phyloP scores from a whole-genome alignment of 1,140 invertebrate genomes.

The Diorhabda sublineata region DNA sequence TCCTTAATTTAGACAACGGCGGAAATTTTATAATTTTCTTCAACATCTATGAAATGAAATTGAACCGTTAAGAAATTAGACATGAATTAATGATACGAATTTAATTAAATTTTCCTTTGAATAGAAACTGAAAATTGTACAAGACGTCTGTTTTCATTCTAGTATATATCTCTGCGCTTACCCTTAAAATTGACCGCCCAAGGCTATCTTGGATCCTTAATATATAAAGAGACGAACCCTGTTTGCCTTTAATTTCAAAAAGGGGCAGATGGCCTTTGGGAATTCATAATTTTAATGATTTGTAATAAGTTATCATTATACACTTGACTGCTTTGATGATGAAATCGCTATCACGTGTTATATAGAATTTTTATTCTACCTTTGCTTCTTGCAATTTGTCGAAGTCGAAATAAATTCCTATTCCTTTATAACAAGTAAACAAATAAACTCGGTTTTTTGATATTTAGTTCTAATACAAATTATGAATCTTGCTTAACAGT shows the following conservation, averaged over 20 bases:
- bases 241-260: constrained; percentile 2
- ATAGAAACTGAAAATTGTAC: not conserved
- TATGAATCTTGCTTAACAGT: too few relatives aligned
- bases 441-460: too few relatives aligned
- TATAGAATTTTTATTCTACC: too few relatives aligned
- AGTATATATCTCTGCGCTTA: not conserved
- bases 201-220: not conserved
- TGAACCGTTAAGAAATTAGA: not conserved
- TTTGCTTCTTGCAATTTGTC: too few relatives aligned
- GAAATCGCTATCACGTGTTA: not conserved
- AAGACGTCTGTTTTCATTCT: constrained; percentile 2
- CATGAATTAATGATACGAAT: constrained; percentile 3
- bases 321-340: not conserved
- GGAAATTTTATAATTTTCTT: not conserved
- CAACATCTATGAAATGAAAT: not conserved
- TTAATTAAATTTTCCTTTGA: constrained; percentile 3
- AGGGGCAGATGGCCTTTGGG: not conserved
- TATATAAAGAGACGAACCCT: not conserved
- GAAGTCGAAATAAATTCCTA: too few relatives aligned
- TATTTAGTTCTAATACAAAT: too few relatives aligned
- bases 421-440: too few relatives aligned
- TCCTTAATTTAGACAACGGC: not conserved
- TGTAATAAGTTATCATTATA: not conserved
- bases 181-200: not conserved
- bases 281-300: not conserved